Evolutionary conservation across 2,113 vertebrate species (phyloP), one percentile per base, ranked within the genome.

Genomic region (Electrona antarctica): DNA sequence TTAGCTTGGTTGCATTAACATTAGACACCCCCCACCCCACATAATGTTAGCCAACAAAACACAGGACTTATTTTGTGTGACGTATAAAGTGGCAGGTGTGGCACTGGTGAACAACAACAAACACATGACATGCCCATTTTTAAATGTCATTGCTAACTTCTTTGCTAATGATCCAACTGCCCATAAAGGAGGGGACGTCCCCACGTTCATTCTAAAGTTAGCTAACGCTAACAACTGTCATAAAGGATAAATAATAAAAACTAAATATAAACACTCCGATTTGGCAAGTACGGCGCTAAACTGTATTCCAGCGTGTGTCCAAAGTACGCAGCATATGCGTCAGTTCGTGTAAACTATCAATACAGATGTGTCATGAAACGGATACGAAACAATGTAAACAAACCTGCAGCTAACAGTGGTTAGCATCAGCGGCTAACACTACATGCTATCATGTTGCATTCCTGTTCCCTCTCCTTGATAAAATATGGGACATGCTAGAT

Each of bases 301-400:
- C n/a, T 54, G 4, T 54, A 14, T 54, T 54, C 12, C 33, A 41
- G 4, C 12, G 10, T 54, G 52, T 54, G 12, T 12, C 57, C 7
- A 54, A 57, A 51, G 7, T 64, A 14, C 11, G n/a, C 28, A 60
- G 48, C 41, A 13, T 12, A 41, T 41, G 33, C 33, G 33, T 41
- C 33, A 60, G 49, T 21, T 8, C 51, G 47, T 51, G 6, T 54
- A 33, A 49, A 74, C 62, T 1, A 13, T 10, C 51, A 13, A 13
- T n/a, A 54, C 11, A 54, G 12, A 14, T 69, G 62, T 71, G 52
- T 64, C 21, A 41, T 62, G 12, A 59, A 65, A 66, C 5, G 1
- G 64, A 51, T 63, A 50, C 11, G 3, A 1, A n/a, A 59, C 46
- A 66, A 82, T 74, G 85, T 88, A 80, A 87, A 87, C 84, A 85